Evolutionary conservation across 2,888 invertebrate species (phyloP), one percentile per base, ranked within the genome.

Genomic region (Creontiades dilutus): DNA sequence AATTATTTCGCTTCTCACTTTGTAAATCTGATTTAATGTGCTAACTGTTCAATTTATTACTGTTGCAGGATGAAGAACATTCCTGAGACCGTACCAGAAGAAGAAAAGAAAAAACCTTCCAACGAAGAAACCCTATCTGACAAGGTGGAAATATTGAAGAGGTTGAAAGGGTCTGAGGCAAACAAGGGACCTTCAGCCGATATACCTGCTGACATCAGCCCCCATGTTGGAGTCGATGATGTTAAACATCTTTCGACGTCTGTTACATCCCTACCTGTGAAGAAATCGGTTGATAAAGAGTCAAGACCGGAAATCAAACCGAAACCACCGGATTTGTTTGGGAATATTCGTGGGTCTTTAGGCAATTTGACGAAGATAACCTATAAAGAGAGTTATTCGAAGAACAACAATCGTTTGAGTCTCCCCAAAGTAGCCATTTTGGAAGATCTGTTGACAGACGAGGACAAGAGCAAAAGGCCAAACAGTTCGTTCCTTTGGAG

Each of bases 401-500:
- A 47, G 9, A 87, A 90, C 61, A 89, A 89, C 85, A 91, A 90
- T 46, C 82, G 90, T 23, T 87, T 91, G 37, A 91, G 91, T 47
- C 80, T 91, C 0, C 90, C 91, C 0, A 91, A 91, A 84, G 90
- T 86, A 13, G 87, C 89, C 12, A 89, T 90, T 19, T 78, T 88
- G 48, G 88, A 88, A 4, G 80, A 78, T 0, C 16, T 88, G 16
- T 46, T 78, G 16, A 37, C 37, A 28, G 88, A 88, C 23, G 19
- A 88, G 37, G 46, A 89, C 14, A 93, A 92, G 91, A 46, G 48
- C 47, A 48, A 78, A 78, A 94, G 94, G 92, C 96, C 96, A 0
- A 96, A 96, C 92, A 94, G 94, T 91, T 96, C 96, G 5, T 96
- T 96, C 93, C 93, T 96, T 57, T 96, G 95, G 95, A 94, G 95